Conservation (phyloP, 1,140 invertebrate genomes). For the Zaprionus nigranus region DNA sequence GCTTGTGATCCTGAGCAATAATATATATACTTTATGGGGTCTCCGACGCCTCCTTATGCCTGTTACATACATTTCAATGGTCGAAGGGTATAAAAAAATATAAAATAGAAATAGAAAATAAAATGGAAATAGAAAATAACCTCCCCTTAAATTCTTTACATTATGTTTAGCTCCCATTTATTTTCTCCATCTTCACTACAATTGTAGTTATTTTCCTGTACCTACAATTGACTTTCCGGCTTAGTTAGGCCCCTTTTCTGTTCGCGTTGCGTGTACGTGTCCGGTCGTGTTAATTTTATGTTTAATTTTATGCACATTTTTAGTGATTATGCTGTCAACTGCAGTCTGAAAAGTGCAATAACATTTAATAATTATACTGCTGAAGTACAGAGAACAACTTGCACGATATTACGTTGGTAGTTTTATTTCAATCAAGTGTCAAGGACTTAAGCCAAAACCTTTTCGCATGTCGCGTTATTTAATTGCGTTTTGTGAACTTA, state of each 20-base stretch:
- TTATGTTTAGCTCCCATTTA: background rate
- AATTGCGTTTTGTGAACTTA: slow-evolving; percentile 54
- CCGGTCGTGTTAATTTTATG: slow-evolving; percentile 52
- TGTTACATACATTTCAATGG: too few species aligned
- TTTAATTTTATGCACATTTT: slow-evolving; percentile 73
- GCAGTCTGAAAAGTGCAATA: slow-evolving; percentile 32
- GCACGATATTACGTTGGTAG: background rate
- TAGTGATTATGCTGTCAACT: slow-evolving; percentile 74
- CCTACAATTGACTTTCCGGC: background rate
- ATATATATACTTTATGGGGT: too few species aligned
- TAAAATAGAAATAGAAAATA: too few species aligned
- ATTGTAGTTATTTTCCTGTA: background rate
- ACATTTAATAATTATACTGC: slow-evolving; percentile 55
- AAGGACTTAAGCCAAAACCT: background rate
- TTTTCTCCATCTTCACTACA: background rate
- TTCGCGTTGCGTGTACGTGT: slow-evolving; percentile 21
- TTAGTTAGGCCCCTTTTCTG: background rate
- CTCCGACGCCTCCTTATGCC: too few species aligned
- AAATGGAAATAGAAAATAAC: too few species aligned
- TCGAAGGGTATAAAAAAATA: too few species aligned
- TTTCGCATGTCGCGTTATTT: slow-evolving; percentile 30
- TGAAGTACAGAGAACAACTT: background rate
- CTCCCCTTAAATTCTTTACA: too few species aligned
- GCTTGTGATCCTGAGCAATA: too few species aligned
- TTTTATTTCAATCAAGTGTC: background rate